A percentile compares a stretch with the other conserved stretches of the same genome.
Conservation (phyloP, 2,113 vertebrate species). For the Xiphophorus hellerii region DNA sequence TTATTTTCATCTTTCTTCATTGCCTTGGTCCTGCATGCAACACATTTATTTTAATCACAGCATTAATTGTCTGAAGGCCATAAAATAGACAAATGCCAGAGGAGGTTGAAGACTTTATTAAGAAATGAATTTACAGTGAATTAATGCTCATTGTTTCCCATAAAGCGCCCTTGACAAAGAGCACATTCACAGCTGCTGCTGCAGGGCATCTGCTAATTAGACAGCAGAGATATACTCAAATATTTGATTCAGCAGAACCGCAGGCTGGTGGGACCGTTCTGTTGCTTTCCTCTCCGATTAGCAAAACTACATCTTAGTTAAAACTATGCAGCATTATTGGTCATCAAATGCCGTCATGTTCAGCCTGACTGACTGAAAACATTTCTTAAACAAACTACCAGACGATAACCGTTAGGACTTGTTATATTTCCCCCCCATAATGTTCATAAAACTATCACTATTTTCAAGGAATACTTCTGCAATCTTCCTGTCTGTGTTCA, state of each 20-base stretch:
- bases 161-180: conserved; percentile 13
- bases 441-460: neutral
- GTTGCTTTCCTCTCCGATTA: conserved; percentile 58
- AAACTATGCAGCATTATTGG: conserved; percentile 8
- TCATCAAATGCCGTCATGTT: neutral
- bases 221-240: conserved; percentile 10
- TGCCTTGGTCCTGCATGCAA: neutral
- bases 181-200: conserved; percentile 2
- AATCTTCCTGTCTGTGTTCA: too few relatives aligned
- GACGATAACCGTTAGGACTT: neutral
- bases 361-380: neutral
- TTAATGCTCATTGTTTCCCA: neutral
- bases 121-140: neutral
- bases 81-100: neutral
- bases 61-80: neutral
- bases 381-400: neutral
- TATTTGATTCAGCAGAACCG: conserved; percentile 37
- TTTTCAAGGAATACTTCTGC: neutral
- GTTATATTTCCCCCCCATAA: neutral
- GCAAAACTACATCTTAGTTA: conserved; percentile 36
- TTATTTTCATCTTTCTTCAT: neutral
- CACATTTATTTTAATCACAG: neutral
- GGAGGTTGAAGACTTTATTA: neutral
- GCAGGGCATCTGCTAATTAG: conserved; percentile 42
- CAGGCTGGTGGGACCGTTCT: conserved; percentile 40